Percentiles rank a stretch among this genome's conserved stretches.
Evolutionary conservation across 1,140 invertebrate genomes (phyloP).

Genomic region (Solenopsis fugax): DNA sequence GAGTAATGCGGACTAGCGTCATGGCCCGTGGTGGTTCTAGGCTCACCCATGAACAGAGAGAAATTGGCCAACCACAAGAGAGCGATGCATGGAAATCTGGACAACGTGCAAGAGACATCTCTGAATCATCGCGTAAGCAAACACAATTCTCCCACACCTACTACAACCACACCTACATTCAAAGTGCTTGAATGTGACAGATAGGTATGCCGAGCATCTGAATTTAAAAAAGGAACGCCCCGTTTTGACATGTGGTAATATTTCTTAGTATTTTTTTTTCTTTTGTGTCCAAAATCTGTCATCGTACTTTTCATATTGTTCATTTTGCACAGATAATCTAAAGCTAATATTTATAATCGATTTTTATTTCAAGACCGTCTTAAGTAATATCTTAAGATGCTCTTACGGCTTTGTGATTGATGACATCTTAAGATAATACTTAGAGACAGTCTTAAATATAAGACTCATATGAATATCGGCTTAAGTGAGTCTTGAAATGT

Average conservation of each 20-base stretch:
- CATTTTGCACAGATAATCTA: neutral
- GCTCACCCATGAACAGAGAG: conserved; percentile 92
- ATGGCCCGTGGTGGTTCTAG: conserved; percentile 85
- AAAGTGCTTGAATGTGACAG: conserved; percentile 83
- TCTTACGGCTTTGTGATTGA: no score
- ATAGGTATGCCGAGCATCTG: conserved; percentile 79
- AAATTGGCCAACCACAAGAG: conserved; percentile 91
- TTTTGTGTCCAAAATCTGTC: conserved; percentile 5
- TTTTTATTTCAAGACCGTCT: no score
- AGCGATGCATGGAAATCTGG: conserved; percentile 88
- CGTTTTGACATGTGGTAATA: conserved; percentile 39
- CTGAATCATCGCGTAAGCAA: conserved; percentile 88
- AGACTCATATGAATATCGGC: no score
- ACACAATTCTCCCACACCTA: conserved; percentile 84
- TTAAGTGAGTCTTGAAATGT: neutral
- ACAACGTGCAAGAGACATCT: conserved; percentile 91
- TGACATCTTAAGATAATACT: no score
- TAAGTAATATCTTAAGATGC: no score
- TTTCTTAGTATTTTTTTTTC: conserved; percentile 7
- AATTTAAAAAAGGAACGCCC: conserved; percentile 32
- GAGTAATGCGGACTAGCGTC: conserved; percentile 48
- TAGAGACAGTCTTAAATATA: no score
- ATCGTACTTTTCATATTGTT: neutral
- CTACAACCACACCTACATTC: conserved; percentile 84
- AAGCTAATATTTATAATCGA: no score